These are phyloP conservation scores for Notodonta ziczac DNA, from an alignment of 2,888 invertebrate species.

Conservation along the genomic window DNA sequence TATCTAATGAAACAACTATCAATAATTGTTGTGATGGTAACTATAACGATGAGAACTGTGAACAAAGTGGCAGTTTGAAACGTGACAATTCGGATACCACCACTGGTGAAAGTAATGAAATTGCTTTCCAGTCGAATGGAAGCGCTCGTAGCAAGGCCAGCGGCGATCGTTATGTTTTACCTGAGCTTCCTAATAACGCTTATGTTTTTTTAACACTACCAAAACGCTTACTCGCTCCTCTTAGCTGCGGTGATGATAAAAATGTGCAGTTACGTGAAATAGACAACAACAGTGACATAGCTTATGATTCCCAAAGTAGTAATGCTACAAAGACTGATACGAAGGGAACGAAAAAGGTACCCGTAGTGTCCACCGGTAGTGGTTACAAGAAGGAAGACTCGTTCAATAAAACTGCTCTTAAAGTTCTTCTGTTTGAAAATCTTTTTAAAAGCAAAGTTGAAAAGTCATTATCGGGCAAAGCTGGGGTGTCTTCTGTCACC, in stretches of 20 bases:
- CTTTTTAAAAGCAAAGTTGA: conserved; percentile 57
- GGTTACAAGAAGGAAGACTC: conserved; percentile 47
- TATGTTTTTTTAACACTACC: conserved; percentile 68
- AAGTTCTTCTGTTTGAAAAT: conserved; percentile 65
- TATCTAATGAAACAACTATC: background rate
- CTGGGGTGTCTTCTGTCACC: conserved; percentile 45
- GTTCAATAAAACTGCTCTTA: conserved; percentile 61
- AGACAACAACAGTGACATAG: conserved; percentile 37
- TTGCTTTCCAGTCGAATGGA: conserved; percentile 14
- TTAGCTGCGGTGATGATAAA: conserved; percentile 35
- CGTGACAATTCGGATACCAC: conserved; percentile 3
- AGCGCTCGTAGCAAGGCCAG: conserved; percentile 18
- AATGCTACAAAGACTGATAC: conserved; percentile 33
- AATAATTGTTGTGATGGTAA: conserved; percentile 1
- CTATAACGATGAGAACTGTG: background rate
- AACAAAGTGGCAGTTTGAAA: background rate
- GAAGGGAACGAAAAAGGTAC: conserved; percentile 49
- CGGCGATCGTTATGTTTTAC: conserved; percentile 43
- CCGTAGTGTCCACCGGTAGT: conserved; percentile 38
- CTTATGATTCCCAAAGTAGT: conserved; percentile 33
- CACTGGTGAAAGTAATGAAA: conserved; percentile 14
- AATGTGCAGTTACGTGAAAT: conserved; percentile 38
- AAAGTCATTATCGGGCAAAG: conserved; percentile 40
- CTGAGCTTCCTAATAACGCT: conserved; percentile 64
- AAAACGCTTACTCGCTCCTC: conserved; percentile 50